Conservation (phyloP, 1,140 invertebrate species). For the Campoletis sonorensis region DNA sequence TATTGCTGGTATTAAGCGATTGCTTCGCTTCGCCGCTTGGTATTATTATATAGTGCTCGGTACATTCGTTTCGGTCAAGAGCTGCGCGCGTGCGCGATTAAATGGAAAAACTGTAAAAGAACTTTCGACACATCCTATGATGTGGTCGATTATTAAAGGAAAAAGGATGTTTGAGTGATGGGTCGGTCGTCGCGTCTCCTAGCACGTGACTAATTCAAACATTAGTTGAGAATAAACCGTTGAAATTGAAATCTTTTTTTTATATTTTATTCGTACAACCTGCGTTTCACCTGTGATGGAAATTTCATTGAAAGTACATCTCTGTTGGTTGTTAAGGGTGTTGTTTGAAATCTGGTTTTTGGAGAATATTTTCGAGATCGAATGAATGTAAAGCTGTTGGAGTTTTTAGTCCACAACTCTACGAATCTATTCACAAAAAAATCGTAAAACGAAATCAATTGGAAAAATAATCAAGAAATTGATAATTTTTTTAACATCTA, state of each 20-base stretch:
- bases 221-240: not conserved
- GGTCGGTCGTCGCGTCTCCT: not conserved
- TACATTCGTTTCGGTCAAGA: constrained; percentile 16
- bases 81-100: constrained; percentile 28
- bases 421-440: too few species aligned
- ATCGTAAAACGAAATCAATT: too few species aligned
- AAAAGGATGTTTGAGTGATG: constrained; percentile 47
- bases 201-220: not conserved
- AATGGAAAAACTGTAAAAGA: constrained; percentile 37
- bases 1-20: not conserved
- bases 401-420: too few species aligned
- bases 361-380: too few species aligned
- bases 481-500: too few species aligned
- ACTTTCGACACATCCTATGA: constrained; percentile 53
- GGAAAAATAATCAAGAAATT: too few species aligned
- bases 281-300: too few species aligned
- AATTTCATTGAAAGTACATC: too few species aligned
- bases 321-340: too few species aligned
- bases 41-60: constrained; percentile 28
- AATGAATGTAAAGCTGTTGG: too few species aligned
- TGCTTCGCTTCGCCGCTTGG: constrained; percentile 15
- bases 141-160: constrained; percentile 53
- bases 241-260: not conserved
- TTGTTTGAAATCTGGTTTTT: too few species aligned
- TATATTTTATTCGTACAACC: not conserved